A percentile compares a stretch with the other conserved stretches of the same genome.
Evolutionary conservation across 2,888 invertebrate species (phyloP).

Genomic region (Caenorhabditis auriculariae): DNA sequence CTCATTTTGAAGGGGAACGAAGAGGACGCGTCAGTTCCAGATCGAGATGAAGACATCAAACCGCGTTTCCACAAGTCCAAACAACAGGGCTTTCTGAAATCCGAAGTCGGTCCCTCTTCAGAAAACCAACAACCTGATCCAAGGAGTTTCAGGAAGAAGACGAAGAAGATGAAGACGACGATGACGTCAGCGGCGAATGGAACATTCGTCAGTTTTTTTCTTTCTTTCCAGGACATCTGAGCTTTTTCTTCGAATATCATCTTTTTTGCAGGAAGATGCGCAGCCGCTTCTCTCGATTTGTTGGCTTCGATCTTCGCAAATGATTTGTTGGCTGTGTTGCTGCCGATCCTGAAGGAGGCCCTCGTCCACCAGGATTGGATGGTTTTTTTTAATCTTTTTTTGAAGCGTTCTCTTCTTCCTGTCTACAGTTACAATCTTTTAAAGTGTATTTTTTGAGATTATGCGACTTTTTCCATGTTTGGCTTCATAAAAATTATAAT

Average conservation of each 20-base stretch:
- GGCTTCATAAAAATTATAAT: neutral
- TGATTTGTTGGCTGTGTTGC: slow-evolving; percentile 85
- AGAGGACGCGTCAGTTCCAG: slow-evolving; percentile 88
- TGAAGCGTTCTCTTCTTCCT: neutral
- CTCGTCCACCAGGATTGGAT: slow-evolving; percentile 94
- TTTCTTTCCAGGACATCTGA: too few relatives aligned
- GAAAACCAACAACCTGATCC: neutral
- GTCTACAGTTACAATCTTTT: neutral
- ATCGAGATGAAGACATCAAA: slow-evolving; percentile 92
- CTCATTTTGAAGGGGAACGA: slow-evolving; percentile 80
- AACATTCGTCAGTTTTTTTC: slow-evolving; percentile 73
- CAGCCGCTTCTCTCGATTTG: slow-evolving; percentile 95
- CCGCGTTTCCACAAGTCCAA: slow-evolving; percentile 81
- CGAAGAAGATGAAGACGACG: slow-evolving; percentile 72
- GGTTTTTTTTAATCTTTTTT: slow-evolving; percentile 67
- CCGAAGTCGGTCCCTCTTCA: neutral
- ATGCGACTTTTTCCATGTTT: neutral
- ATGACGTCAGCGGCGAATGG: slow-evolving; percentile 94
- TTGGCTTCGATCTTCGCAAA: slow-evolving; percentile 95
- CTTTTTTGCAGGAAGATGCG: slow-evolving; percentile 78
- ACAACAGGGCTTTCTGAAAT: slow-evolving; percentile 13
- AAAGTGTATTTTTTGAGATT: neutral
- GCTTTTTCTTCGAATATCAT: slow-evolving; percentile 4
- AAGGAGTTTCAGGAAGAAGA: slow-evolving; percentile 44
- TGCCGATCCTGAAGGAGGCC: slow-evolving; percentile 94